Conservation (phyloP, 2,888 invertebrate species). For the Erannis defoliaria region DNA sequence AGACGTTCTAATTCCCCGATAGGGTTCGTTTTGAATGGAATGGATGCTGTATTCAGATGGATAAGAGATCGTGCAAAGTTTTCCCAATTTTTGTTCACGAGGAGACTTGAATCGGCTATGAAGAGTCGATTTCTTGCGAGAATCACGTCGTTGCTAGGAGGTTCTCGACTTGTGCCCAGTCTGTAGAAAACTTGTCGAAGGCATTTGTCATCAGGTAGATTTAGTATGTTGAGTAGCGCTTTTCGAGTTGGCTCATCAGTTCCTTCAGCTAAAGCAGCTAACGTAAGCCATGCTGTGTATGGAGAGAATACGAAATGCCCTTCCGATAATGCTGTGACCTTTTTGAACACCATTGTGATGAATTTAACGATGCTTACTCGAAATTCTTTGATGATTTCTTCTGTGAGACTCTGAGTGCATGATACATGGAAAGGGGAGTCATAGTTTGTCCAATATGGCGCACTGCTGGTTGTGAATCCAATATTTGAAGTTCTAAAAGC, state of each 20-base stretch:
- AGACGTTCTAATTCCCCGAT: slow-evolving; percentile 30
- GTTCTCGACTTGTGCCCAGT: slow-evolving; percentile 32
- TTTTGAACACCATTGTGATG: slow-evolving; percentile 5
- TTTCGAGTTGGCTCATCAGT: slow-evolving; percentile 34
- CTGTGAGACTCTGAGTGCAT: slow-evolving; percentile 18
- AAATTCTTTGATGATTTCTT: slow-evolving; percentile 13
- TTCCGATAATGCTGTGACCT: slow-evolving; percentile 26
- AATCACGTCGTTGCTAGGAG: slow-evolving; percentile 33
- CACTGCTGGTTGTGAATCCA: background rate
- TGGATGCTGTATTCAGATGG: slow-evolving; percentile 33
- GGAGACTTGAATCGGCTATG: slow-evolving; percentile 44
- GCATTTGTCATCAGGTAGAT: slow-evolving; percentile 46
- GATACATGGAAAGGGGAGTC: slow-evolving; percentile 12
- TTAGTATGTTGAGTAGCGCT: slow-evolving; percentile 45
- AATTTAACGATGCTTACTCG: slow-evolving; percentile 15
- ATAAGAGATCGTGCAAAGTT: slow-evolving; percentile 36
- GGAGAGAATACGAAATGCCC: slow-evolving; percentile 53
- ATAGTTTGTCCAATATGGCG: slow-evolving; percentile 5
- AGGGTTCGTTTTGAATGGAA: slow-evolving; percentile 41
- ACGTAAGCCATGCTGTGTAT: slow-evolving; percentile 50
- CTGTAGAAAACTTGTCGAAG: slow-evolving; percentile 44
- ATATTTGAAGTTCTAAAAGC: background rate
- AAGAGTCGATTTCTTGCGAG: slow-evolving; percentile 43
- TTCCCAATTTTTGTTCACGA: slow-evolving; percentile 45
- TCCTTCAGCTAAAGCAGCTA: slow-evolving; percentile 54